Evolutionary conservation across 2,888 invertebrate species (phyloP), one percentile per base, ranked within the genome.

Genomic region (Apoda limacodes): DNA sequence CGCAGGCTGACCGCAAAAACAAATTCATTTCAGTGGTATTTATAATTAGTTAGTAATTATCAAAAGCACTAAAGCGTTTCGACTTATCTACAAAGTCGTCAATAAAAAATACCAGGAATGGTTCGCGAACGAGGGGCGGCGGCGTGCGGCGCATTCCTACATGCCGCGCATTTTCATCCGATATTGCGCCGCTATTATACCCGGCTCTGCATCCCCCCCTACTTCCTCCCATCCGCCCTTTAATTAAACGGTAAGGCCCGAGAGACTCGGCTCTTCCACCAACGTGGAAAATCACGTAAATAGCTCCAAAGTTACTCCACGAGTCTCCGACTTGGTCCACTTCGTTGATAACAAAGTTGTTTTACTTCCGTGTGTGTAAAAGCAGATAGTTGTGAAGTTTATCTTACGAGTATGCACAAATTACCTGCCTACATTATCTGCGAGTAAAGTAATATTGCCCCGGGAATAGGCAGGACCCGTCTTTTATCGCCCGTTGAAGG

Each of bases 151-250:
- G 74, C 75, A 78, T 80, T 80, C 80, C 80, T 72, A 76, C 78
- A 78, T 80, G 75, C 80, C 80, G 72, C 72, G 74, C 78, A 80
- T 78, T 78, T 80, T 76, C 76, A 78, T 80, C 76, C 76, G 72
- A 78, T 80, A 80, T 80, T 80, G 78, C 78, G 76, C 74, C 72
- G 75, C 75, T 74, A 80, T 80, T 76, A 78, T 78, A 65, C 74
- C 75, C 60, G 66, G 67, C 65, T 68, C 60, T 60, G 63, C 62
- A 50, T 42, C 50, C 56, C 58, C 62, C 59, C 55, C 59, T 50
- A 60, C 62, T 71, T 53, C 61, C 66, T 51, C 60, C 69, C 68
- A 60, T 62, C 60, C 70, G 75, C 68, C 74, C 76, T 80, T 80
- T 80, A 80, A 80, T 80, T 80, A 80, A 80, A 80, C 75, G 70